Conservation (phyloP, 2,113 vertebrate species). For the Phyllostomus hastatus region DNA sequence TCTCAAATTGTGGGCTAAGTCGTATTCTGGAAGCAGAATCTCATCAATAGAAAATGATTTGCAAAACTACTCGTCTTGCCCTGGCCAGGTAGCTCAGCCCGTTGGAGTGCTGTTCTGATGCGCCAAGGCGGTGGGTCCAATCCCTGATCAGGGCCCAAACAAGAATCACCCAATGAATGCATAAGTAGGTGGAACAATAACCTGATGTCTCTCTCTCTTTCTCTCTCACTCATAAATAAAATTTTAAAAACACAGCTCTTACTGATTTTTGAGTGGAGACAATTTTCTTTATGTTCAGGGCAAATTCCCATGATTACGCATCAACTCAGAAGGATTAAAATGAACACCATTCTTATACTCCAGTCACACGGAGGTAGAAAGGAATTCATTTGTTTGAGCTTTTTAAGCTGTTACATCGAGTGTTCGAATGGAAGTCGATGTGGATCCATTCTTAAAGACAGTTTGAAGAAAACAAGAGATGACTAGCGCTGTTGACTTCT, state of each 20-base stretch:
- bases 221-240: no score
- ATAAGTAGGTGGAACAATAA: no score
- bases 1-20: constrained; percentile 65
- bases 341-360: background rate
- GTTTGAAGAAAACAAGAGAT: background rate
- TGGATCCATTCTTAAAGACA: background rate
- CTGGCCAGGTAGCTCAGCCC: no score
- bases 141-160: no score
- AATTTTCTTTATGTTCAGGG: constrained; percentile 41
- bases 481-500: background rate
- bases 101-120: no score
- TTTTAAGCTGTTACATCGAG: background rate
- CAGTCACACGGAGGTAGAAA: background rate
- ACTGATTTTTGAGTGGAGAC: background rate
- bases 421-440: background rate
- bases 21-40: constrained; percentile 58
- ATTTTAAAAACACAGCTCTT: background rate
- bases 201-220: no score
- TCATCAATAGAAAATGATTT: constrained; percentile 67
- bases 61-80: constrained; percentile 52
- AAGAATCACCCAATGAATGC: no score
- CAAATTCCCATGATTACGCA: background rate
- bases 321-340: constrained; percentile 39
- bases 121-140: no score
- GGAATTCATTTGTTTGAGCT: background rate